Evolutionary conservation across 2,113 vertebrate species (phyloP), one percentile per base, ranked within the genome.

Genomic region (Ascaphus truei): DNA sequence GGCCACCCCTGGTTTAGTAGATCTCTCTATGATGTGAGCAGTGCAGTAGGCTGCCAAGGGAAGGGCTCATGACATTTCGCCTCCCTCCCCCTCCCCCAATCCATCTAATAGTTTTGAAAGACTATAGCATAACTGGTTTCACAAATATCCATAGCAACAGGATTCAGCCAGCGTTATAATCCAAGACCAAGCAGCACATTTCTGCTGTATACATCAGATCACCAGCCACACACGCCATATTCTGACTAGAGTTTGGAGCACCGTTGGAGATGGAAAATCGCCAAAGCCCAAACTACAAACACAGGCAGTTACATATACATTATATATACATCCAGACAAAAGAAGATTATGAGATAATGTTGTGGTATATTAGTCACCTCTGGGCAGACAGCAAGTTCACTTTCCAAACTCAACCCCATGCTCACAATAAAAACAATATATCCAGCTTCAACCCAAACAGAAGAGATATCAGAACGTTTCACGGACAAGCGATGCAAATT

Each of bases 331-430:
- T 34, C 30, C 16, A 68, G 29, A 50, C 56, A 60, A 59, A 57
- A 15, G 43, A 43, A 10, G 25, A 12, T 33, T 29, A 7, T 66
- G 66, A 60, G 55, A 59, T 68, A 43, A 69, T 69, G 11, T 33
- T 39, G 66, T 30, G 53, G 66, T 37, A 39, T 51, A 51, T 18
- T 34, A 56, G 56, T 51, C 50, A 36, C 53, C 53, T 57, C 30
- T 48, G 33, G 31, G n/a, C 59, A 50, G 56, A 37, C 23, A 8
- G 58, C 10, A 50, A 50, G 37, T 60, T 30, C 34, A 45, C 33
- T 60, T 69, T 69, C 43, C 33, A 69, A 60, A 60, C 36, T 48
- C 43, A 18, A 56, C 23, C 45, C 39, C 55, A 69, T 9, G 16
- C 23, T 50, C 18, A 60, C 34, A 51, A 69, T 60, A 60, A 69